Percentiles rank a stretch among this genome's conserved stretches.
phyloP scores from a whole-genome alignment of 2,888 invertebrate species.

The Notodonta dromedarius region DNA sequence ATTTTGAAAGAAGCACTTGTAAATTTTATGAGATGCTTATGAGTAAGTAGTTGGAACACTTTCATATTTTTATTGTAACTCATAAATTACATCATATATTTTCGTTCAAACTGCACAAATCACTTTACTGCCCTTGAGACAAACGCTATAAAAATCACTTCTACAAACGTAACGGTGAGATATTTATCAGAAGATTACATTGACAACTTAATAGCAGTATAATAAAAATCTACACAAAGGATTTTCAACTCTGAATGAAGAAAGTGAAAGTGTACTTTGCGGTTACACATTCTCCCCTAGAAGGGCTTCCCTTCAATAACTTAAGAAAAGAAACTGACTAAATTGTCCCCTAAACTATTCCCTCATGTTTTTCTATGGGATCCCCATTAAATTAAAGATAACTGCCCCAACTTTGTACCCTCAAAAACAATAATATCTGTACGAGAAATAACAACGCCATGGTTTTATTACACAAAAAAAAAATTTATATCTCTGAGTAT shows the following conservation, averaged over 20 bases:
- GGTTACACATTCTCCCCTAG: constrained; percentile 11
- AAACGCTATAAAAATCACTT: constrained; percentile 7
- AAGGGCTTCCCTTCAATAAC: constrained; percentile 30
- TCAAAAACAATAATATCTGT: constrained; percentile 59
- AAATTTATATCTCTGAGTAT: constrained; percentile 15
- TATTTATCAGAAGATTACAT: constrained; percentile 42
- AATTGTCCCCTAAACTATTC: constrained; percentile 44
- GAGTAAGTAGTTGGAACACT: neutral
- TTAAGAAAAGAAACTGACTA: constrained; percentile 43
- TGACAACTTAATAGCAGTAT: constrained; percentile 37
- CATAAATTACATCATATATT: neutral
- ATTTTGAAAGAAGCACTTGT: no score
- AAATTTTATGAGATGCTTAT: neutral
- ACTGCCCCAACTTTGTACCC: constrained; percentile 43
- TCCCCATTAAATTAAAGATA: constrained; percentile 50
- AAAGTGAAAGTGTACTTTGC: constrained; percentile 10
- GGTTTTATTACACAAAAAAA: constrained; percentile 37
- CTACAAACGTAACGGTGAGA: constrained; percentile 16
- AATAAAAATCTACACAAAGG: constrained; percentile 27
- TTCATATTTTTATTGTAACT: neutral
- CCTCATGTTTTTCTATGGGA: constrained; percentile 56
- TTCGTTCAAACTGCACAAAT: neutral
- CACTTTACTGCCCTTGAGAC: constrained; percentile 2
- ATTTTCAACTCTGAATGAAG: neutral
- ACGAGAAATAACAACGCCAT: constrained; percentile 43